Base-by-base conservation (phyloP, 2,113 vertebrate species). In the Eclectus roratus region DNA sequence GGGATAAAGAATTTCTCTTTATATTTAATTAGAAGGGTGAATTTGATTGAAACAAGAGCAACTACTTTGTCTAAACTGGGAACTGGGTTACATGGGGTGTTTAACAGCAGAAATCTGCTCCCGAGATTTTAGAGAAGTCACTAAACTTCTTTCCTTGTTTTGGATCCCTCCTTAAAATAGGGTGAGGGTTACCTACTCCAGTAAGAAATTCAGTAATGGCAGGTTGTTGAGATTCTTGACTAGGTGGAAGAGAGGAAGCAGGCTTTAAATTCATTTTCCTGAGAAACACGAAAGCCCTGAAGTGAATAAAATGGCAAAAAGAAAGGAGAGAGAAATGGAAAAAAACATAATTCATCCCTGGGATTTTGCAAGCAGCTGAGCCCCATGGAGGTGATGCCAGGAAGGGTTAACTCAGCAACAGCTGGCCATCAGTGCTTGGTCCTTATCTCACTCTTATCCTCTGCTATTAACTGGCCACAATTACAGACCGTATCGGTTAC, bases 391-490 rank as follows among this genome's bases (percentile, higher is more conserved):
- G 44, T 6, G 53, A 27, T 61, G 81, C 83, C 0, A 3, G 80
- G 60, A 97, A 96, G 97, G 91, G 97, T 97, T 97, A 97, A 97
- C 65, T 63, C 74, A 17, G 90, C 94, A 96, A 95, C 97, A 98
- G 96, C 97, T 97, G 97, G 94, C 82, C 91, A 89, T 89, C 91
- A 91, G 87, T 6, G 88, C 91, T 93, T 27, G 94, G 78, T 91
- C 95, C 94, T 95, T 91, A 97, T 94, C 96, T 97, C 94, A 49
- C 71, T 95, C 85, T 97, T 93, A 97, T 97, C 96, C 96, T 91
- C 76, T 15, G 37, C 96, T 97, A 97, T 96, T 88, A 97, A 90
- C 85, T 90, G 92, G 92, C 92, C 96, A 95, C 94, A 80, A 93
- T 97, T 83, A 80, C 10, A 5, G 93, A 18, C 63, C 71, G 0